Evolutionary conservation across 2,797 vertebrate genomes (phyloP).

Genomic region (Pseudochirops corinnae): DNA sequence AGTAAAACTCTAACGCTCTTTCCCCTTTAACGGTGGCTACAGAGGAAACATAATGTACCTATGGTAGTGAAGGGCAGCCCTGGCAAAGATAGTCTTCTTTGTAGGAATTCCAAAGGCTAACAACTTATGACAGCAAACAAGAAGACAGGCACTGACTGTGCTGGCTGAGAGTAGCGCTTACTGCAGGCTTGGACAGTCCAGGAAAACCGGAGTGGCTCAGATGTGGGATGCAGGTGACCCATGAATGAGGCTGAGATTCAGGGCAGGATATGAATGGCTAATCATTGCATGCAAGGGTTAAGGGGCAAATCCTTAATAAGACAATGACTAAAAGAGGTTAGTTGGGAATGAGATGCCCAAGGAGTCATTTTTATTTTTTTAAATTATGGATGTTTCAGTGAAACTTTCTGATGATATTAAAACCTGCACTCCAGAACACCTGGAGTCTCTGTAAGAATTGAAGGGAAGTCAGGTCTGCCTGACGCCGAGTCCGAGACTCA

Average conservation of each 20-base stretch:
- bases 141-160: not conserved
- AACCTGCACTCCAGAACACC: not conserved
- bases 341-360: not conserved
- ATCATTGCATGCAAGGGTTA: not conserved
- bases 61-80: not conserved
- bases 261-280: not conserved
- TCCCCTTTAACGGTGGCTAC: not conserved
- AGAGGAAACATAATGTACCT: not conserved
- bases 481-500: not conserved
- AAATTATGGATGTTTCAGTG: not conserved
- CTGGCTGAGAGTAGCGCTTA: not conserved
- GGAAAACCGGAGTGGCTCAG: not conserved
- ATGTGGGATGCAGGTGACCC: not conserved
- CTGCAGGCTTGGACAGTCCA: not conserved
- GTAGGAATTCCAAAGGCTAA: not conserved
- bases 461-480: not conserved
- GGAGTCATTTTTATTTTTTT: not conserved
- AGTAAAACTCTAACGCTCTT: not conserved
- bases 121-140: not conserved
- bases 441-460: not conserved
- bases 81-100: not conserved
- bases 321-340: not conserved
- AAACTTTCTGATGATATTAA: not conserved
- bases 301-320: not conserved
- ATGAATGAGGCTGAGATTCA: not conserved